Conservation (phyloP, 2,888 invertebrate species). For the Eupelmus urozonus region DNA sequence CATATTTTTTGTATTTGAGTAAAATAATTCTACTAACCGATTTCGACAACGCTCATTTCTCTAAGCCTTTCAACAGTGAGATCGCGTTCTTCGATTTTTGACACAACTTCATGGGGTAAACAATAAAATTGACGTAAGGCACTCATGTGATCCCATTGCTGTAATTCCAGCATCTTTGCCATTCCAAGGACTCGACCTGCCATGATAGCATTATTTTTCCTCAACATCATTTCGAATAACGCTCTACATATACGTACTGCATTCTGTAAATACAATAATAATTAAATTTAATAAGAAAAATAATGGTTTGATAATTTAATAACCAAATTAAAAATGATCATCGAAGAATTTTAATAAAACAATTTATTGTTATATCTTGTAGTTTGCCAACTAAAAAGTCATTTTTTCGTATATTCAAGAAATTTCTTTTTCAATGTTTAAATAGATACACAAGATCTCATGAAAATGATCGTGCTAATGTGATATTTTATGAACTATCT, state of each 20-base stretch:
- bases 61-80: constrained; percentile 87
- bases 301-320: constrained; percentile 3
- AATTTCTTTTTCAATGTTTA: too few species aligned
- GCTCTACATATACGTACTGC: constrained; percentile 93
- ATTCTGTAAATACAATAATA: constrained; percentile 81
- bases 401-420: too few species aligned
- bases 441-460: too few species aligned
- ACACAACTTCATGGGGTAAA: constrained; percentile 87
- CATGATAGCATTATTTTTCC: constrained; percentile 93
- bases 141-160: constrained; percentile 92
- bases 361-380: neutral
- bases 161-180: constrained; percentile 95
- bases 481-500: too few species aligned
- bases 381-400: neutral
- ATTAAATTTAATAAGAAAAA: too few species aligned
- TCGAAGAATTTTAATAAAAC: neutral
- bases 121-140: constrained; percentile 91
- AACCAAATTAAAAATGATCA: neutral
- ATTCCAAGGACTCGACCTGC: constrained; percentile 90
- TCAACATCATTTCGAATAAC: constrained; percentile 94
- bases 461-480: too few species aligned
- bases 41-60: constrained; percentile 92
- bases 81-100: constrained; percentile 88
- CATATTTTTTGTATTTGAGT: too few species aligned
- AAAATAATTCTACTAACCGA: constrained; percentile 81